Base-by-base conservation (phyloP, 37 sponge, comb jelly and placozoan species). In the Cladorhizidae sp. region DNA sequence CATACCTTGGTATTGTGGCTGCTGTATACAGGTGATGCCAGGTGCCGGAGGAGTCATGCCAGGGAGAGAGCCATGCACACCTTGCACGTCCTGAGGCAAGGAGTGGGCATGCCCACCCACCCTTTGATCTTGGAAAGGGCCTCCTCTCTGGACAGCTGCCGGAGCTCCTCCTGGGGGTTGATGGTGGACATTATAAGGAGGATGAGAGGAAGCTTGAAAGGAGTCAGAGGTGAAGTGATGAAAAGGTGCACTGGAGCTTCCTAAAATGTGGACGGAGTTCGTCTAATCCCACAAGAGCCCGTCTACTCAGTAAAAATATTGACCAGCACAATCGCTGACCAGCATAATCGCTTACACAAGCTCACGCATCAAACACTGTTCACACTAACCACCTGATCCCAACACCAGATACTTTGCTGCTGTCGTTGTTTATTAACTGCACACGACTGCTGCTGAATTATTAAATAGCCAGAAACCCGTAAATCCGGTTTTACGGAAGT, bases 81-180 rank as follows among this genome's bases (percentile, higher is more conserved):
- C 43, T 40, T 71, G 72, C 36, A 50, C 63, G 26, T 78, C 79
- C 63, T 78, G 79, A 23, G 57, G 20, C 9, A 56, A 25, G 8
- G 33, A 42, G 42, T 64, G 79, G 36, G 79, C 32, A 32, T 78
- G 79, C 42, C 65, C 67, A 40, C 26, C 26, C 8, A 78, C 59
- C 7, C 79, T n/a, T 18, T 64, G 79, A 42, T 78, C 79, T 39
- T 78, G 79, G 41, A 28, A 78, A 26, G 64, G 39, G 52, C 36
- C 75, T 74, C 35, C 33, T 12, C 67, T 65, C 67, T 65, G 67
- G 26, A 31, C 35, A 45, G 49, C 9, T 12, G 12, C 67, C 7
- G 67, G 1, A 65, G 67, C 51, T 59, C 67, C 77, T n/a, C 77
- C 77, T 35, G 63, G 21, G 36, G 28, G n/a, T 52, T 78, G 79